Evolutionary conservation across 1,140 invertebrate genomes (phyloP).

Genomic region (Bombus affinis): DNA sequence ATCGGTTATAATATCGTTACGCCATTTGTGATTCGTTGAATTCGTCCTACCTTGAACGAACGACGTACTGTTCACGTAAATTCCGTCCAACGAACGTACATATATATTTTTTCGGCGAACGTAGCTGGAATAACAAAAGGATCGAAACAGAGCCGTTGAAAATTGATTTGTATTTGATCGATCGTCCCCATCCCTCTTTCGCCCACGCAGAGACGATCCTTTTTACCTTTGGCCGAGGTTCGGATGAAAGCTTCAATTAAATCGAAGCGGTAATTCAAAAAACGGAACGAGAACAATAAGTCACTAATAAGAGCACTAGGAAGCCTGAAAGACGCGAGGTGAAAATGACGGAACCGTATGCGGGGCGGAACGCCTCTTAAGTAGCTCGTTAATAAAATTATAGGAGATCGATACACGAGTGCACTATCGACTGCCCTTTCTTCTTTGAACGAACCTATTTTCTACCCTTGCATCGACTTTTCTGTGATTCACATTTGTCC

Average conservation of each 20-base stretch:
- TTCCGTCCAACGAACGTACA: too few relatives aligned
- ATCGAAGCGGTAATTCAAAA: not conserved
- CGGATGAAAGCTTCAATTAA: slow-evolving; percentile 11
- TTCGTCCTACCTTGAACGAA: too few relatives aligned
- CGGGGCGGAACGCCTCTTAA: slow-evolving; percentile 8
- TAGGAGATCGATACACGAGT: not conserved
- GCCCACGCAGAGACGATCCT: not conserved
- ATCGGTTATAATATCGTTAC: not conserved
- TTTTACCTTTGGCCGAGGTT: not conserved
- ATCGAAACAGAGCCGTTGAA: not conserved
- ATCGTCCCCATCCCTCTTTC: not conserved
- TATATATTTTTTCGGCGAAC: not conserved
- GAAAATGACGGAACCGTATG: not conserved
- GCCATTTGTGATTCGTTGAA: not conserved
- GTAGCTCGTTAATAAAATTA: slow-evolving; percentile 51
- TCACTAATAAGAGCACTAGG: not conserved
- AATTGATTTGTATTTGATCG: slow-evolving; percentile 37
- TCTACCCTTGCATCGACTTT: not conserved
- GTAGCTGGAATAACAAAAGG: not conserved
- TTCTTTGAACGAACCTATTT: not conserved
- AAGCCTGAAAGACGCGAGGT: not conserved
- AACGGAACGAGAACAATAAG: slow-evolving; percentile 10
- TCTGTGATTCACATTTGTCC: not conserved
- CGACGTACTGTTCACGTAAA: too few relatives aligned
- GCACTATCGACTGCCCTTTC: not conserved